Conservation (phyloP, 2,888 invertebrate species). For the Bellardia bayeri region DNA sequence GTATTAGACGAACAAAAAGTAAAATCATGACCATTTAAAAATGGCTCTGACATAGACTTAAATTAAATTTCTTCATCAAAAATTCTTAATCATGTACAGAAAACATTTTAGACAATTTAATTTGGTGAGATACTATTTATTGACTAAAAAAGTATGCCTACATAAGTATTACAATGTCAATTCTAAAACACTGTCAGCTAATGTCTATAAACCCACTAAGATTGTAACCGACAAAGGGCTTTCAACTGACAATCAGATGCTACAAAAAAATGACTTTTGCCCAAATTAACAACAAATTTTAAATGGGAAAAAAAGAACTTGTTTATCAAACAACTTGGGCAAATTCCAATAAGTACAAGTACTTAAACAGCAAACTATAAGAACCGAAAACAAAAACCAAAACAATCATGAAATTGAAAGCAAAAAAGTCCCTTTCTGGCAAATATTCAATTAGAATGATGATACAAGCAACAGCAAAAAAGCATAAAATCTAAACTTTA, state of each 20-base stretch:
- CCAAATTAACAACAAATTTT: constrained; percentile 32
- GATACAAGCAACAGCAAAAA: constrained; percentile 27
- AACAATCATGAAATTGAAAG: constrained; percentile 71
- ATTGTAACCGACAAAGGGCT: constrained; percentile 52
- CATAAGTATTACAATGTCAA: not conserved
- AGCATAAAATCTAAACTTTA: constrained; percentile 48
- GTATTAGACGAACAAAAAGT: too few species aligned
- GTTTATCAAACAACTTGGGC: constrained; percentile 50
- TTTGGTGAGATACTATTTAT: too few species aligned
- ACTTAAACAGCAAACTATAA: constrained; percentile 14
- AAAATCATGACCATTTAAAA: too few species aligned
- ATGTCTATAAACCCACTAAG: constrained; percentile 31
- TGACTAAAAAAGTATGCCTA: not conserved
- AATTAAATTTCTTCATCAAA: too few species aligned
- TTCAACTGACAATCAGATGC: constrained; percentile 50
- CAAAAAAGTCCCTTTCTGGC: constrained; percentile 70
- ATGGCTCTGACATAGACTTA: too few species aligned
- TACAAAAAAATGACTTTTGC: constrained; percentile 17
- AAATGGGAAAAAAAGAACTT: constrained; percentile 39
- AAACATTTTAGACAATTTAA: too few species aligned
- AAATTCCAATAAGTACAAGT: constrained; percentile 59
- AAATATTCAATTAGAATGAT: constrained; percentile 68
- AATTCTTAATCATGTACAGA: too few species aligned
- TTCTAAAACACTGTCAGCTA: constrained; percentile 17
- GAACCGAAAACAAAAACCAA: constrained; percentile 36